phyloP scores from a whole-genome alignment of 2,888 invertebrate genomes.

The Chloromyia formosa region DNA sequence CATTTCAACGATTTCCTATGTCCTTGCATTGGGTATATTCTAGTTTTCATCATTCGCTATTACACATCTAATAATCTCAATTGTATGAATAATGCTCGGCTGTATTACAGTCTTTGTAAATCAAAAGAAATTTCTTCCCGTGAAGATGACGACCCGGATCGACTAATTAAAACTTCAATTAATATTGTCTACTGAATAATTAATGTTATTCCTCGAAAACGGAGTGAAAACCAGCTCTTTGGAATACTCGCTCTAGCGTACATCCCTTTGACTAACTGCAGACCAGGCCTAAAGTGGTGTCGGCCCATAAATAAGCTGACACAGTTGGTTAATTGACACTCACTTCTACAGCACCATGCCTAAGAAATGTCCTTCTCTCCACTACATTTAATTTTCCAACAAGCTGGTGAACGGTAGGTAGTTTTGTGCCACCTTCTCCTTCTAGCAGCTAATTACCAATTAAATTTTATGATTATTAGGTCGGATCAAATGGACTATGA shows the following conservation, averaged over 20 bases:
- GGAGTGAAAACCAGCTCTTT: neutral
- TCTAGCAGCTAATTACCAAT: conserved; percentile 38
- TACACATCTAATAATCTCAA: conserved; percentile 16
- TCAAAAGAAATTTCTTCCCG: conserved; percentile 22
- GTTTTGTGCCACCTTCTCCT: conserved; percentile 13
- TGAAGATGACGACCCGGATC: conserved; percentile 18
- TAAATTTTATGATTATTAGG: conserved; percentile 45
- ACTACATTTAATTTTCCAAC: conserved; percentile 17
- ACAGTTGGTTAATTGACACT: conserved; percentile 44
- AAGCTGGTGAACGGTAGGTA: conserved; percentile 6
- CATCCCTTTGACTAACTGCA: neutral
- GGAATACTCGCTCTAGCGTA: neutral
- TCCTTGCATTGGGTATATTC: no score
- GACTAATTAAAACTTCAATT: conserved; percentile 40
- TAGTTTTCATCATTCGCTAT: neutral
- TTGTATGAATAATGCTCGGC: conserved; percentile 22
- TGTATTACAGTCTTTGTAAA: conserved; percentile 15
- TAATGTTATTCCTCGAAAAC: conserved; percentile 12
- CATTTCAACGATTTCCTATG: no score
- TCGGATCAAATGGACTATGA: conserved; percentile 43
- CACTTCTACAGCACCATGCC: neutral
- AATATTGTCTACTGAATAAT: conserved; percentile 34
- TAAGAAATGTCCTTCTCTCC: neutral
- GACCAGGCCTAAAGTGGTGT: conserved; percentile 14
- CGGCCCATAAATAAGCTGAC: conserved; percentile 32